These are phyloP conservation scores for Nematolebias whitei DNA, from an alignment of 2,113 vertebrate genomes.

Conservation along the genomic window DNA sequence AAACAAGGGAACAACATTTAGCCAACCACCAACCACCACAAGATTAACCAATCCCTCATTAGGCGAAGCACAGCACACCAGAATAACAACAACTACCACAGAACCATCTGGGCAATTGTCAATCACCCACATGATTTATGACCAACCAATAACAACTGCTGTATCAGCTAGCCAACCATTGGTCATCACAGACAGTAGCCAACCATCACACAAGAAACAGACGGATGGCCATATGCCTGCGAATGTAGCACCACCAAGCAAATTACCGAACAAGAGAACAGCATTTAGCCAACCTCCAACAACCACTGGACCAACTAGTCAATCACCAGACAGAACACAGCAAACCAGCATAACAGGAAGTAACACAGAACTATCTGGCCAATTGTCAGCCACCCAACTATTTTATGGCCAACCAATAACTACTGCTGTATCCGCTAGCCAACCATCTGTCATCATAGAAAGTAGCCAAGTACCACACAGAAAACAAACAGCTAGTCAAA, in stretches of 20 bases:
- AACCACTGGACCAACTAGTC: not conserved
- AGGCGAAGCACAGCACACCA: not conserved
- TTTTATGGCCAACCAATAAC: not conserved
- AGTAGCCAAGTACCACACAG: not conserved
- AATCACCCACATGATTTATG: not conserved
- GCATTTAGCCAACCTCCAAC: not conserved
- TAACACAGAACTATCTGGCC: not conserved
- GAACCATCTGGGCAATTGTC: not conserved
- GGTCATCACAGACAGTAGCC: not conserved
- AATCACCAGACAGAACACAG: not conserved
- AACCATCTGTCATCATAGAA: not conserved
- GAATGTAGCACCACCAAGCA: not conserved
- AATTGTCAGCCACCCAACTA: not conserved
- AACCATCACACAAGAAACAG: not conserved
- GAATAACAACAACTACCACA: not conserved
- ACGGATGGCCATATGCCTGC: not conserved
- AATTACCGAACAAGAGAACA: not conserved
- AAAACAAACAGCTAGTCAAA: not conserved
- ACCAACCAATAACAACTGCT: not conserved
- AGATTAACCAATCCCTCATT: not conserved
- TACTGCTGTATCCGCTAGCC: not conserved
- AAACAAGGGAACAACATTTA: not conserved
- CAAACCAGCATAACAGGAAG: conserved; percentile 1
- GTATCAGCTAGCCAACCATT: not conserved
- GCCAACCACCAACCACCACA: not conserved